Percentiles rank a stretch among this genome's conserved stretches.
Conservation (phyloP, 2,888 invertebrate genomes). For the Phyllotreta cruciferae region DNA sequence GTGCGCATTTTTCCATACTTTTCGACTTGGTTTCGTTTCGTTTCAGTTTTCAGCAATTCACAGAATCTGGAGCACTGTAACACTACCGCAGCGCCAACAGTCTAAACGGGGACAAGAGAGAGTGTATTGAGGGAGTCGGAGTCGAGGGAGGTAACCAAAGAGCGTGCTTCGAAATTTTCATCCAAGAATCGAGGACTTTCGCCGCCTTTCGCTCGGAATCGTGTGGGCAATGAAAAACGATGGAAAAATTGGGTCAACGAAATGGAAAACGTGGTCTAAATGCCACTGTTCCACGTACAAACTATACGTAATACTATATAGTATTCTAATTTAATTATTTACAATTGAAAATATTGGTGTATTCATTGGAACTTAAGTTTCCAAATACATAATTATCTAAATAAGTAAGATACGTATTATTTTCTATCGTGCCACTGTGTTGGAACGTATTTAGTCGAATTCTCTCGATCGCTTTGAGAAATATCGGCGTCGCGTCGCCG, state of each 20-base stretch:
- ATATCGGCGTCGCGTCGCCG: slow-evolving; percentile 14
- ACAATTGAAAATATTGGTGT: too few relatives aligned
- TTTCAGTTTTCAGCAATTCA: slow-evolving; percentile 17
- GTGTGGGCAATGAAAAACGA: not conserved
- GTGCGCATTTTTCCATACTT: slow-evolving; percentile 21
- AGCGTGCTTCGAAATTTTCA: slow-evolving; percentile 44
- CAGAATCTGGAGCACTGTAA: slow-evolving; percentile 23
- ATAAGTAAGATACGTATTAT: too few relatives aligned
- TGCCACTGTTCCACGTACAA: too few relatives aligned
- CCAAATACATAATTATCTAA: too few relatives aligned
- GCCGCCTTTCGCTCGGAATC: slow-evolving; percentile 22
- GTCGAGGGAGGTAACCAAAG: slow-evolving; percentile 16
- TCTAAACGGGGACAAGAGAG: slow-evolving; percentile 7
- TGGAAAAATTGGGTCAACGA: not conserved
- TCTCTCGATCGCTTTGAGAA: too few relatives aligned
- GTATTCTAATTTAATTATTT: too few relatives aligned
- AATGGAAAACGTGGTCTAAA: not conserved
- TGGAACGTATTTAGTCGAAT: not conserved
- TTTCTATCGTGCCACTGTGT: not conserved
- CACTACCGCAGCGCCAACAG: slow-evolving; percentile 24
- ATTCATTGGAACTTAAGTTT: too few relatives aligned
- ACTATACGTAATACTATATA: too few relatives aligned
- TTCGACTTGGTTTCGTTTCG: slow-evolving; percentile 1
- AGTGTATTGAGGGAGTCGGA: slow-evolving; percentile 11
- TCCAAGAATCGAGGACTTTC: slow-evolving; percentile 34